Conservation (phyloP, 2,888 invertebrate species). For the Heliconius charithonia region DNA sequence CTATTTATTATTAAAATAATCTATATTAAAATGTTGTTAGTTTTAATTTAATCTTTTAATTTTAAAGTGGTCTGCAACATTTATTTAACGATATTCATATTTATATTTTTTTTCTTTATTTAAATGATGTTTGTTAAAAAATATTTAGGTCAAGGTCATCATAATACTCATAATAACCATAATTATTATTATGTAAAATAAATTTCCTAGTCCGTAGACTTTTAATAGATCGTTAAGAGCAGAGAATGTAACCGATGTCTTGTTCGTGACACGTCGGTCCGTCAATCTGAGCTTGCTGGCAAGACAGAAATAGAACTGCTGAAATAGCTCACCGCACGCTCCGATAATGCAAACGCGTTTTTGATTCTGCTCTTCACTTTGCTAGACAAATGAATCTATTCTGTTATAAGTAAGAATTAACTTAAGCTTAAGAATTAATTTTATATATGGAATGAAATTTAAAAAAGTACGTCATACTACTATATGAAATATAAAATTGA, state of each 20-base stretch:
- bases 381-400: slow-evolving; percentile 57
- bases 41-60: slow-evolving; percentile 20
- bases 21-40: slow-evolving; percentile 39
- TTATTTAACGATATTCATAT: slow-evolving; percentile 4
- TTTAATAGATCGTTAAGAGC: slow-evolving; percentile 61
- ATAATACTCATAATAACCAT: slow-evolving; percentile 48
- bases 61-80: neutral
- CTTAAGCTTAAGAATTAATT: slow-evolving; percentile 26
- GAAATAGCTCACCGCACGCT: slow-evolving; percentile 79
- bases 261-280: slow-evolving; percentile 78
- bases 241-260: slow-evolving; percentile 66
- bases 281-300: slow-evolving; percentile 82
- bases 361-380: slow-evolving; percentile 75
- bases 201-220: slow-evolving; percentile 48
- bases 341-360: slow-evolving; percentile 80
- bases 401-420: slow-evolving; percentile 44
- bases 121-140: neutral
- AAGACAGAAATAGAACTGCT: slow-evolving; percentile 75
- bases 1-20: slow-evolving; percentile 36
- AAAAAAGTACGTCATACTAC: slow-evolving; percentile 26
- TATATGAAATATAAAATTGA: slow-evolving; percentile 33
- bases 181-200: slow-evolving; percentile 37
- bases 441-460: neutral
- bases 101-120: slow-evolving; percentile 10
- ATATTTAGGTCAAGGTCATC: slow-evolving; percentile 80